Evolutionary conservation across 2,113 vertebrate genomes (phyloP).

Genomic region (Chloropsis hardwickii): DNA sequence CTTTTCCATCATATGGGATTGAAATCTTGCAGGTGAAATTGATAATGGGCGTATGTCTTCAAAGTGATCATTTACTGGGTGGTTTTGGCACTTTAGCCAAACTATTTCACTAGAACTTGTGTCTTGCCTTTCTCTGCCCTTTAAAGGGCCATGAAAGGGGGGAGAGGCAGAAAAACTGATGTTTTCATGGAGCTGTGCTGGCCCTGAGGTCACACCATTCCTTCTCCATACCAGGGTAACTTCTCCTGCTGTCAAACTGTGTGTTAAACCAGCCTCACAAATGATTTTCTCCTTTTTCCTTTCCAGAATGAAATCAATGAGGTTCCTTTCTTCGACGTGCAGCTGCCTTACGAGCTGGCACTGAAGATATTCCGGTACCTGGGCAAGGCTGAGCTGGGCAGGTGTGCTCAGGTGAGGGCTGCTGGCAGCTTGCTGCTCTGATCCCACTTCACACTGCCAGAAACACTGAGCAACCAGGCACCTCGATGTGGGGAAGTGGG

Average conservation of each 20-base stretch:
- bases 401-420: slow-evolving; percentile 89
- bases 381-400: slow-evolving; percentile 81
- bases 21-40: neutral
- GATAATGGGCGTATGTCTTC: neutral
- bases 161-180: neutral
- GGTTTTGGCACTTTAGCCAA: neutral
- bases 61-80: neutral
- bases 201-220: neutral
- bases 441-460: neutral
- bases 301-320: slow-evolving; percentile 93
- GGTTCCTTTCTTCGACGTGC: slow-evolving; percentile 93
- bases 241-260: neutral
- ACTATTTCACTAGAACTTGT: neutral
- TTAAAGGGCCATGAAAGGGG: rapidly evolving
- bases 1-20: neutral
- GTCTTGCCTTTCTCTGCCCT: neutral
- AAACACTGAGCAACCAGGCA: neutral
- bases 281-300: neutral
- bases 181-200: neutral
- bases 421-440: neutral
- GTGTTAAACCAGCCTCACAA: neutral
- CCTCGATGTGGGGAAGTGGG: neutral
- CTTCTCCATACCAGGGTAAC: neutral
- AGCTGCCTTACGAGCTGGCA: slow-evolving; percentile 92
- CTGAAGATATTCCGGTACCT: slow-evolving; percentile 92